These are phyloP conservation scores for Lycopodina hypogea DNA, from an alignment of 37 sponge, comb jelly and placozoan species.

Conservation along the genomic window DNA sequence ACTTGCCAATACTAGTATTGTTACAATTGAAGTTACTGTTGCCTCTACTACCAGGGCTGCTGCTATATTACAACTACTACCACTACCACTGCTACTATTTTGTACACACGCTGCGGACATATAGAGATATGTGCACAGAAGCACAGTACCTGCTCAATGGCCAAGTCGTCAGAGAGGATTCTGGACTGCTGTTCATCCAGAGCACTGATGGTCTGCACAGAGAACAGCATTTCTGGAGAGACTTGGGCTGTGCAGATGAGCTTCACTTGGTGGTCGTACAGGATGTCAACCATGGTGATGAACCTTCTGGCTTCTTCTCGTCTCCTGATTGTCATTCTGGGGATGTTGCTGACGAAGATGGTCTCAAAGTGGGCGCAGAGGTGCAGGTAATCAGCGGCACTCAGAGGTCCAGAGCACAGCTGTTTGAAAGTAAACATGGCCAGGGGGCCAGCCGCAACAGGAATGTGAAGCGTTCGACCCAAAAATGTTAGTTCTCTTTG, in stretches of 20 bases:
- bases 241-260: conserved; percentile 67
- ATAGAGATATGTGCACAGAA: too few relatives aligned
- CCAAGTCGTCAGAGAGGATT: conserved; percentile 63
- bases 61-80: too few relatives aligned
- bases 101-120: too few relatives aligned
- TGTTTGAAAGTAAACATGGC: conserved; percentile 67
- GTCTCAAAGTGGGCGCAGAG: conserved; percentile 54
- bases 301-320: conserved; percentile 72
- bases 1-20: background rate
- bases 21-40: background rate
- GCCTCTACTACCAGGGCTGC: too few relatives aligned
- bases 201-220: background rate
- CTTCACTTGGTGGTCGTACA: conserved; percentile 75
- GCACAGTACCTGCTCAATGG: conserved; percentile 27
- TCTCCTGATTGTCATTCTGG: conserved; percentile 53
- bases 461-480: conserved; percentile 63
- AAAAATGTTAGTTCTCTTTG: conserved; percentile 43
- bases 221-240: conserved; percentile 35
- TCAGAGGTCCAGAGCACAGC: conserved; percentile 66
- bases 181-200: conserved; percentile 22
- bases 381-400: conserved; percentile 82
- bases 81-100: too few relatives aligned
- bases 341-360: conserved; percentile 71
- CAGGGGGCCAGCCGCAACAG: conserved; percentile 34
- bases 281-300: conserved; percentile 78